Percentiles rank a stretch among this genome's conserved stretches.
Evolutionary conservation across 2,888 invertebrate genomes (phyloP).

Genomic region (Ochropacha duplaris): DNA sequence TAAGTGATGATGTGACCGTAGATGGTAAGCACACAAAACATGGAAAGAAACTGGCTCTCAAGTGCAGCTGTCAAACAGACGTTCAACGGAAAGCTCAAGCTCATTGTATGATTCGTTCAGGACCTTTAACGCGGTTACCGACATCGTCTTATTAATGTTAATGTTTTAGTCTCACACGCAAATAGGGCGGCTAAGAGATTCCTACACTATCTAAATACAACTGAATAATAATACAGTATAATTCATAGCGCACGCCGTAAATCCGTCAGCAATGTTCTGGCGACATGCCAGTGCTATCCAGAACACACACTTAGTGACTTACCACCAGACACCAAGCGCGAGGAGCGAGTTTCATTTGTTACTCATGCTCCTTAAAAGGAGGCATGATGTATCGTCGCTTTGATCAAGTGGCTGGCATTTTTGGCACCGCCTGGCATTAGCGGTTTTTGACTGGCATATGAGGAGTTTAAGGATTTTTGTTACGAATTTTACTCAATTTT

Average conservation of each 20-base stretch:
- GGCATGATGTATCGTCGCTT: neutral
- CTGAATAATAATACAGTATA: conserved; percentile 40
- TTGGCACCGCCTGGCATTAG: neutral
- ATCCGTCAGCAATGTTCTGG: conserved; percentile 55
- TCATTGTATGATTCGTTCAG: too few species aligned
- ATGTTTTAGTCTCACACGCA: too few species aligned
- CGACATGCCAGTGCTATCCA: conserved; percentile 38
- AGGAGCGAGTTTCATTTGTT: neutral
- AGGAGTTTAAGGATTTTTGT: too few species aligned
- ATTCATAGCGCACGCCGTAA: conserved; percentile 50
- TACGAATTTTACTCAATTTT: too few species aligned
- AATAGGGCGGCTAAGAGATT: neutral
- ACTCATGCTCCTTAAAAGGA: neutral
- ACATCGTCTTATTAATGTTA: too few species aligned
- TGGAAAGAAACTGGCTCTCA: too few species aligned
- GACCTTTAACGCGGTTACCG: too few species aligned
- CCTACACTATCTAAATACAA: conserved; percentile 9
- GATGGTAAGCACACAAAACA: too few species aligned
- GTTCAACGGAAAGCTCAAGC: too few species aligned
- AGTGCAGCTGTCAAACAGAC: too few species aligned
- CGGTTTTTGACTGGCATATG: neutral
- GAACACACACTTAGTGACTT: conserved; percentile 39
- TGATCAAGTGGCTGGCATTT: neutral
- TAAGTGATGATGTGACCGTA: too few species aligned
- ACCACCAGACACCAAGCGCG: conserved; percentile 5